These are phyloP conservation scores for Lasioglossum oenotherae DNA, from an alignment of 2,888 invertebrate genomes.

Conservation along the genomic window DNA sequence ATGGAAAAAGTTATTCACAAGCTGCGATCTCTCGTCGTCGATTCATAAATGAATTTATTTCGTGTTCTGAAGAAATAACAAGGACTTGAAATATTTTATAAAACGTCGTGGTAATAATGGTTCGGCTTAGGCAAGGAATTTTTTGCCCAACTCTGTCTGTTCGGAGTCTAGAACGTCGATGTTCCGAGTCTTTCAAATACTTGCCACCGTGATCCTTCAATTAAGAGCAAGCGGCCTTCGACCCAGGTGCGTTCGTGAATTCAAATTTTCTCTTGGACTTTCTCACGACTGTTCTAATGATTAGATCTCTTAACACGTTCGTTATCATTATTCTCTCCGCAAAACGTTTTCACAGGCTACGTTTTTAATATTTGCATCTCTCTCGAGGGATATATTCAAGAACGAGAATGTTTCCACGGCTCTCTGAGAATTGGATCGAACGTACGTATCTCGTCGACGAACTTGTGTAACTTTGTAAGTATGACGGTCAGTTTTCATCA, in stretches of 20 bases:
- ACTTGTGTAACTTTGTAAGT: not conserved
- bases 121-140: not conserved
- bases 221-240: not conserved
- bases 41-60: not conserved
- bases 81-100: not conserved
- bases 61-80: not conserved
- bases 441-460: not conserved
- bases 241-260: not conserved
- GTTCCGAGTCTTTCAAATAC: not conserved
- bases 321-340: not conserved
- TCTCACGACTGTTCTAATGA: not conserved
- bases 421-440: not conserved
- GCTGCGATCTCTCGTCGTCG: not conserved
- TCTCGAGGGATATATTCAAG: not conserved
- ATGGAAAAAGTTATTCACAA: not conserved
- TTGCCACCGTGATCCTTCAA: not conserved
- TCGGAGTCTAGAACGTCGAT: not conserved
- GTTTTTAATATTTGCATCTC: not conserved
- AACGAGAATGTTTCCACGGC: not conserved
- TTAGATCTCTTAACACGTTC: not conserved
- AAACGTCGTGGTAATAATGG: slow-evolving; percentile 1
- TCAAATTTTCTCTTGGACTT: not conserved
- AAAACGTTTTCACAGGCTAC: not conserved
- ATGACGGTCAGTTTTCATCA: not conserved
- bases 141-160: not conserved